A percentile compares a stretch with the other conserved stretches of the same genome.
phyloP scores from a whole-genome alignment of 2,797 vertebrate genomes.

The Danionella dracula region DNA sequence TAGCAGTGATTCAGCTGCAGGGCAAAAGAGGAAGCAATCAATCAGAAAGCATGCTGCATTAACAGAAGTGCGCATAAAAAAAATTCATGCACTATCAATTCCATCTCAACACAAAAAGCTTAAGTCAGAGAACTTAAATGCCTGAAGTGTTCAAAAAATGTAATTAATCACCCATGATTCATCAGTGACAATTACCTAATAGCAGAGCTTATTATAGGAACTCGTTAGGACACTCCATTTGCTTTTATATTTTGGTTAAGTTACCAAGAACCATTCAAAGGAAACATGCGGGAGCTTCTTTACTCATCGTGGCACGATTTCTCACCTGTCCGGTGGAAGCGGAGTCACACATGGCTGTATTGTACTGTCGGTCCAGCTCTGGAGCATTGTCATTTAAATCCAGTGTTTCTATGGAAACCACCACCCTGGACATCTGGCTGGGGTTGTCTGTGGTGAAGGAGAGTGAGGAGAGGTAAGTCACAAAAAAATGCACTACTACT shows the following conservation, averaged over 20 bases:
- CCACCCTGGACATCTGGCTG: slow-evolving; percentile 77
- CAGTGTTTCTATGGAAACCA: slow-evolving; percentile 79
- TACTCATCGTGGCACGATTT: not conserved
- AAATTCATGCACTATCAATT: not conserved
- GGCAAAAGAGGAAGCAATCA: slow-evolving; percentile 1
- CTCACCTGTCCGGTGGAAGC: slow-evolving; percentile 78
- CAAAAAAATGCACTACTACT: not conserved
- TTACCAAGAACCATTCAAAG: not conserved
- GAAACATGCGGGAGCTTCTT: not conserved
- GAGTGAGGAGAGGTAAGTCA: slow-evolving; percentile 1
- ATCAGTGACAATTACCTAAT: slow-evolving; percentile 45
- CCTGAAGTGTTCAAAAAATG: slow-evolving; percentile 39
- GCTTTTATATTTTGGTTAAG: not conserved
- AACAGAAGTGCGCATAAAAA: not conserved
- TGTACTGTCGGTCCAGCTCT: slow-evolving; percentile 78
- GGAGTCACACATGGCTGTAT: slow-evolving; percentile 83
- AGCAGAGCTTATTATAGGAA: slow-evolving; percentile 37
- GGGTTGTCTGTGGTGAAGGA: slow-evolving; percentile 75
- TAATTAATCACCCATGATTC: slow-evolving; percentile 29
- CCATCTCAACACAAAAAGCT: slow-evolving; percentile 30
- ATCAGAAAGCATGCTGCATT: not conserved
- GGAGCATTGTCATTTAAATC: slow-evolving; percentile 89
- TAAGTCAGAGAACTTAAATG: slow-evolving; percentile 54
- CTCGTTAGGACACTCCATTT: not conserved
- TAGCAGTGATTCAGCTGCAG: slow-evolving; percentile 13